Conservation (phyloP, 2,797 vertebrate species). For the Heteromormyrus szaboi region DNA sequence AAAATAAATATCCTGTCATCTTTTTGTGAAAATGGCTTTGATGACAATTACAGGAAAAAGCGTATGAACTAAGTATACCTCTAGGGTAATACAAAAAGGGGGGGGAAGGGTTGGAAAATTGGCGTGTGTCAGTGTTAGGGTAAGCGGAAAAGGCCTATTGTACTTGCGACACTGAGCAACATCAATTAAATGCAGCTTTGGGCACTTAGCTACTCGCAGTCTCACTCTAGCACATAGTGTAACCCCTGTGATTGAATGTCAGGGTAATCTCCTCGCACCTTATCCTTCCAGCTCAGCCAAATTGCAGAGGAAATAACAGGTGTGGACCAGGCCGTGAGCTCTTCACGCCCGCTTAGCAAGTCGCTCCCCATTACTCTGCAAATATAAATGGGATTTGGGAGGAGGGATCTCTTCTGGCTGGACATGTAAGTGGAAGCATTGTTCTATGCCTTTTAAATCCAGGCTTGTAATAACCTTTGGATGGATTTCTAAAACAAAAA, state of each 20-base stretch:
- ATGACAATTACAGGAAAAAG: neutral
- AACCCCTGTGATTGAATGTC: neutral
- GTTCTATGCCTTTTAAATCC: neutral
- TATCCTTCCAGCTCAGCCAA: neutral
- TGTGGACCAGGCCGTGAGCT: neutral
- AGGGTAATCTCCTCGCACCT: neutral
- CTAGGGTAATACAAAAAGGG: neutral
- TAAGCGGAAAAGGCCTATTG: neutral
- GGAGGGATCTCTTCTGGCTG: neutral
- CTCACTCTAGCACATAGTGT: neutral
- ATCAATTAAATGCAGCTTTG: conserved; percentile 3
- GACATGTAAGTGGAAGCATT: neutral
- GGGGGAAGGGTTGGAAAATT: neutral
- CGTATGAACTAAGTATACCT: neutral
- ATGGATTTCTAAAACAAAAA: neutral
- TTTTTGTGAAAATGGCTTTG: neutral
- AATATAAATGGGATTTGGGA: neutral
- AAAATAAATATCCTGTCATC: neutral
- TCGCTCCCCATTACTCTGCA: neutral
- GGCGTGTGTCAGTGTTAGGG: neutral
- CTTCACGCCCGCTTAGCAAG: conserved; percentile 3
- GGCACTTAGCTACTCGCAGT: neutral
- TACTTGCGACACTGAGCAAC: neutral
- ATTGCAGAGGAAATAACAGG: conserved; percentile 7
- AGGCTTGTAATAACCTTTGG: neutral